A percentile compares a stretch with the other conserved stretches of the same genome.
These are phyloP conservation scores for Dissostichus mawsoni DNA, from an alignment of 2,113 vertebrate genomes.

Conservation along the genomic window DNA sequence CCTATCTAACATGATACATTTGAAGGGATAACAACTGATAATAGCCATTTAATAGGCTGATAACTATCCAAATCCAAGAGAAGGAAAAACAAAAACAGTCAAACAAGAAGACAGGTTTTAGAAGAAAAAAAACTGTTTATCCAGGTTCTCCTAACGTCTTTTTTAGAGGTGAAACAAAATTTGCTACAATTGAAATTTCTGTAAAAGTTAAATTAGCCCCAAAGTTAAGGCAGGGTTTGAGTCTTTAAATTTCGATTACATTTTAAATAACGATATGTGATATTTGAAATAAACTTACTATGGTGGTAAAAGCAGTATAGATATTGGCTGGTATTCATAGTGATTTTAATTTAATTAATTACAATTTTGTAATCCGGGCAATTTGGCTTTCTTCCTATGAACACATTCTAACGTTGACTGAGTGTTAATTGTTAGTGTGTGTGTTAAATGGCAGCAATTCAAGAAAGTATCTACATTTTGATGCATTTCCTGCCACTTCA, in stretches of 20 bases:
- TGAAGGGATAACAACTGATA: too few species aligned
- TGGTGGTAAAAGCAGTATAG: background rate
- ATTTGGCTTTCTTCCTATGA: background rate
- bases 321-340: background rate
- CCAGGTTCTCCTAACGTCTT: background rate
- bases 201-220: background rate
- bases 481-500: conserved; percentile 6
- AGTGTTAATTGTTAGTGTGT: background rate
- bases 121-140: background rate
- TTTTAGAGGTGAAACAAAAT: background rate
- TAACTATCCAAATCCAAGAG: background rate
- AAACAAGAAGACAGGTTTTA: background rate
- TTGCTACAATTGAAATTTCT: background rate
- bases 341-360: background rate
- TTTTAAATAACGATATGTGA: too few species aligned
- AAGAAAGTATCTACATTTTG: conserved; percentile 4
- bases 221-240: background rate
- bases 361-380: too few species aligned
- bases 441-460: background rate
- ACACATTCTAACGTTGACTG: background rate
- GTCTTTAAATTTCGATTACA: background rate
- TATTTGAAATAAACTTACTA: background rate
- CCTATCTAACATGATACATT: too few species aligned
- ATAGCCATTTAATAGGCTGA: too few species aligned
- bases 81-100: background rate